These are phyloP conservation scores for Poeciliopsis occidentalis DNA, from an alignment of 2,113 vertebrate genomes.

Conservation along the genomic window DNA sequence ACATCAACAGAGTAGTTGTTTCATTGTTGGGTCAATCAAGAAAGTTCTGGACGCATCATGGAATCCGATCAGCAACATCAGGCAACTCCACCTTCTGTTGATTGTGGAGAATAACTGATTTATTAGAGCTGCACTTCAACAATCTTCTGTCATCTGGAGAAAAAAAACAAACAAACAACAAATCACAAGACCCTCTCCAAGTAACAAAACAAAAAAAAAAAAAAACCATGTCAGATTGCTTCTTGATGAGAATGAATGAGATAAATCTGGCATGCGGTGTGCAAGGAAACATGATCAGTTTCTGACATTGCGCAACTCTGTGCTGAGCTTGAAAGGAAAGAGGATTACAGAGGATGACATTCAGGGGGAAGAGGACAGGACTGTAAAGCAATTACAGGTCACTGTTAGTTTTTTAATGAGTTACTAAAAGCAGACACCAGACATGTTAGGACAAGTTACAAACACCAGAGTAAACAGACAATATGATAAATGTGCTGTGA, in stretches of 20 bases:
- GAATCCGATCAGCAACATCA: neutral
- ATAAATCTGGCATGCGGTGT: neutral
- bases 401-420: slow-evolving; percentile 32
- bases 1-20: slow-evolving; percentile 16
- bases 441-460: slow-evolving; percentile 33
- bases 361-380: neutral
- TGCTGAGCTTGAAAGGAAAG: slow-evolving; percentile 1
- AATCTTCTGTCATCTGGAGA: neutral
- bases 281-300: slow-evolving; percentile 1
- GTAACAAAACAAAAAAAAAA: neutral
- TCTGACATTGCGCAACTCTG: neutral
- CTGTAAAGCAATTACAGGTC: slow-evolving; percentile 21
- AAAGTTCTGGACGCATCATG: neutral
- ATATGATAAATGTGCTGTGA: slow-evolving; percentile 13
- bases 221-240: neutral
- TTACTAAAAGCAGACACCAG: slow-evolving; percentile 44
- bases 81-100: neutral
- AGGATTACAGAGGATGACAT: slow-evolving; percentile 20
- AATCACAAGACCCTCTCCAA: neutral
- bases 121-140: neutral
- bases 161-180: too few species aligned
- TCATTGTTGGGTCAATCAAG: neutral
- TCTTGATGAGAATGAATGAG: neutral
- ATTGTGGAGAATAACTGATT: neutral
- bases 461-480: slow-evolving; percentile 52